Evolutionary conservation across 2,113 vertebrate species (phyloP), one percentile per base, ranked within the genome.

Genomic region (Caretta caretta): DNA sequence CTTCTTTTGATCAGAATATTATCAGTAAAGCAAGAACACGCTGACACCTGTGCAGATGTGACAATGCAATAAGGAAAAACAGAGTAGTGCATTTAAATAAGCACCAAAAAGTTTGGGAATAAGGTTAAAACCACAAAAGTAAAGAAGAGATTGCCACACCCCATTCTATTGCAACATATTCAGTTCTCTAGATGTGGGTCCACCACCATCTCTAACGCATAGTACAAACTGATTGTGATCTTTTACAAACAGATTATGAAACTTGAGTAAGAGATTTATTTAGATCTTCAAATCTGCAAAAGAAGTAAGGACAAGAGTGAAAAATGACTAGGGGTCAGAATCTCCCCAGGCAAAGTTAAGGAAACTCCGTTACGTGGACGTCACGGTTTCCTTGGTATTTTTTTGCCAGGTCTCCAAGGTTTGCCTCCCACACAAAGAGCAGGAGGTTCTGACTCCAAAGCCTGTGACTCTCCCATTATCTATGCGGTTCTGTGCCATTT

Each of bases 51-150:
- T 79, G 50, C 56, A 84, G 59, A 16, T 82, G 20, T 72, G 42
- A 88, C 93, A 89, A 84, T 13, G 11, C 82, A 90, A 51, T 49
- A 86, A 83, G 42, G 49, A n/a, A 31, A 90, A 83, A 19, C 56
- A 92, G 38, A 27, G 27, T n/a, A 35, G 16, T 38, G 8, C 19
- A 38, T 20, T 38, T 19, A 38, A 86, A 51, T 10, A 78, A 92
- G 29, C 25, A 88, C 14, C 72, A 92, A 50, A 54, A 90, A 80
- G n/a, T n/a, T 88, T 75, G 69, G 69, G 54, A 78, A 24, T 48
- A 19, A 84, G 27, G 27, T 0, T 78, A 83, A 90, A 92, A 8
- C 53, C 42, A 90, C n/a, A 93, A 85, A 93, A 92, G 49, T 27
- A 6, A 59, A 86, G 65, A 38, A n/a, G 81, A 90, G 75, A 57